phyloP scores from a whole-genome alignment of 1,140 invertebrate species.

The Drosophila miranda region DNA sequence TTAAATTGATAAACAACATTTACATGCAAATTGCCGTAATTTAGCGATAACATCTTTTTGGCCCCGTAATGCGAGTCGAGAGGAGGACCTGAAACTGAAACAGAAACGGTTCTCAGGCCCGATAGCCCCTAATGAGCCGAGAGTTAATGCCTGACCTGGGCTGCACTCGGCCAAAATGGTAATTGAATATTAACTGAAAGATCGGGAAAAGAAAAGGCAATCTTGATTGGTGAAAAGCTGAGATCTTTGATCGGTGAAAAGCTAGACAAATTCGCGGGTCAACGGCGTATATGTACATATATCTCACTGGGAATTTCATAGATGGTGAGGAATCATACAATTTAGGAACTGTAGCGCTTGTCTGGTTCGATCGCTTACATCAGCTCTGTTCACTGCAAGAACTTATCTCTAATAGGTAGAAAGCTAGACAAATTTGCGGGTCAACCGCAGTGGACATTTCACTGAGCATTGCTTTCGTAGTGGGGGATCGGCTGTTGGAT shows the following conservation, averaged over 20 bases:
- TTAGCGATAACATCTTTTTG: conserved; percentile 69
- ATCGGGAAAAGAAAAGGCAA: neutral
- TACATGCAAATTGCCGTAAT: conserved; percentile 80
- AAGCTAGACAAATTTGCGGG: conserved; percentile 49
- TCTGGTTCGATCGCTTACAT: too few relatives aligned
- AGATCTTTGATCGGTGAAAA: neutral
- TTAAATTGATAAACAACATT: conserved; percentile 81
- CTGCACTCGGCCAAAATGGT: conserved; percentile 8
- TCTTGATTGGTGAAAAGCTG: neutral
- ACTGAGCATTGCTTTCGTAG: conserved; percentile 4
- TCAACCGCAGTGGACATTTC: conserved; percentile 1
- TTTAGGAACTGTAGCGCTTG: neutral
- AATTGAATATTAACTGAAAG: conserved; percentile 63
- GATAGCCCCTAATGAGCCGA: conserved; percentile 55
- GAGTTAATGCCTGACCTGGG: conserved; percentile 21
- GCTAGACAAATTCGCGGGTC: conserved; percentile 54
- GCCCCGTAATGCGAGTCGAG: conserved; percentile 13
- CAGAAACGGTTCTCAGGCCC: conserved; percentile 63
- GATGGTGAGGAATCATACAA: neutral
- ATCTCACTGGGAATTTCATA: conserved; percentile 1
- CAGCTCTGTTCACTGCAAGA: neutral
- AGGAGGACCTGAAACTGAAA: neutral
- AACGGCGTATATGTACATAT: neutral
- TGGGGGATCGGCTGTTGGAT: conserved; percentile 7
- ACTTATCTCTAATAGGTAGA: conserved; percentile 4